Percentiles rank a stretch among this genome's conserved stretches.
Evolutionary conservation across 2,797 vertebrate genomes (phyloP).

Genomic region (Sebastes kiyomatsui): DNA sequence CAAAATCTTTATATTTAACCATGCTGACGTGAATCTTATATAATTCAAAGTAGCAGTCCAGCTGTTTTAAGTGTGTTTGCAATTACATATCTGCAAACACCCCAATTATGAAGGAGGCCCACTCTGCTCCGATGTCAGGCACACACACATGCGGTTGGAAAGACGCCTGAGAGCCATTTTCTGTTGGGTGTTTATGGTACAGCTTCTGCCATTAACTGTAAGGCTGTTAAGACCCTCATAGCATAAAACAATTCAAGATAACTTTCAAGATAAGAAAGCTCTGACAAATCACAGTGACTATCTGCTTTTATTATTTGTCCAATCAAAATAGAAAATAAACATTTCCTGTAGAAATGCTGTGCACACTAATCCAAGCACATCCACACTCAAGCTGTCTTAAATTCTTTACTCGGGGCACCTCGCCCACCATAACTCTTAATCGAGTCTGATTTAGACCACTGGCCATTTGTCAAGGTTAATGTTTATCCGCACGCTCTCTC

Average conservation of each 20-base stretch:
- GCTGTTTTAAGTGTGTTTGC: conserved; percentile 72
- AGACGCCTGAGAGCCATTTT: conserved; percentile 72
- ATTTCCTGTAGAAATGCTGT: not conserved
- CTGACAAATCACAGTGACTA: conserved; percentile 2
- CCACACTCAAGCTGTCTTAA: conserved; percentile 35
- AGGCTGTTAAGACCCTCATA: conserved; percentile 3
- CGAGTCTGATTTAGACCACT: conserved; percentile 58
- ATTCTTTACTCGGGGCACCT: conserved; percentile 28
- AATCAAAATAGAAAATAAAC: conserved; percentile 11
- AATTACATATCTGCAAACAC: conserved; percentile 72
- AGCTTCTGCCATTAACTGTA: conserved; percentile 49
- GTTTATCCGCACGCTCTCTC: conserved; percentile 52
- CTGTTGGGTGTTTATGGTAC: conserved; percentile 61
- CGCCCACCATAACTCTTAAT: conserved; percentile 57
- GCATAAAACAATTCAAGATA: conserved; percentile 21
- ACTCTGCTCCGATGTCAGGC: conserved; percentile 47
- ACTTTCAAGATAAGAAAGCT: not conserved
- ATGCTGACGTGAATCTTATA: conserved; percentile 37
- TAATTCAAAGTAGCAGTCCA: conserved; percentile 64
- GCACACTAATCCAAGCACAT: not conserved
- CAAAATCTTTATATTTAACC: conserved; percentile 38
- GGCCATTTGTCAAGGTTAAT: conserved; percentile 62
- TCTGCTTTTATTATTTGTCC: not conserved
- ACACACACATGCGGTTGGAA: conserved; percentile 58
- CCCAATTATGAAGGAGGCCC: conserved; percentile 64